Evolutionary conservation across 1,140 invertebrate genomes (phyloP), one percentile per base, ranked within the genome.

Genomic region (Eupeodes corollae): DNA sequence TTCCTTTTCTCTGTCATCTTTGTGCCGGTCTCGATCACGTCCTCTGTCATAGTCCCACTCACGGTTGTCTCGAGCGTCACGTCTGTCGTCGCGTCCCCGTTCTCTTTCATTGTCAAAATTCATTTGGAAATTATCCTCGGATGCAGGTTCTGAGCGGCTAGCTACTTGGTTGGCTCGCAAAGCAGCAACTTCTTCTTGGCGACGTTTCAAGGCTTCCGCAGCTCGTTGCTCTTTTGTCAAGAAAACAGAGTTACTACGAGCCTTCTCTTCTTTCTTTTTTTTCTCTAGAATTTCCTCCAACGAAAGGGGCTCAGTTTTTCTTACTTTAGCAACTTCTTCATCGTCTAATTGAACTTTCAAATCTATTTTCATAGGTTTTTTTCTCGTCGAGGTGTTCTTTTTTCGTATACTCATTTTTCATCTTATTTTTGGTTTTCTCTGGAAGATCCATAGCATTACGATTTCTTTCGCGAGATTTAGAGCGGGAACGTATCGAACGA

Each of bases 191-290:
- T 96, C 83, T 61, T 93, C 84, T 59, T 94, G 85, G 5, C 96
- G 73, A 47, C 87, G 79, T 60, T 89, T 82, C 5, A 99, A 58
- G 1, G 96, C 96, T 57, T 96, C 77, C 1, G 82, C 83, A 2
- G 83, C 86, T 62, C 96, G 75, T 71, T 99, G 91, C 70, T 95
- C 92, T 74, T 97, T 98, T 0, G 90, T 91, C 18, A 99, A 73
- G 70, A 99, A 99, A 42, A 97, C 94, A 0, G 96, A 96, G 74
- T 95, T 95, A 47, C 86, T 85, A 35, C 85, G 81, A 18, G 88
- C 88, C 56, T 87, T 86, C 70, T 98, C 93, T 67, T 97, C 93
- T 3, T 90, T 89, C 67, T 98, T 95, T 60, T 97, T 97, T 63
- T 96, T 97, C 0, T 91, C 84, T 15, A 99, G 68, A 31, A 99